Conservation (phyloP, 2,113 vertebrate species). For the Prietella phreatophila region DNA sequence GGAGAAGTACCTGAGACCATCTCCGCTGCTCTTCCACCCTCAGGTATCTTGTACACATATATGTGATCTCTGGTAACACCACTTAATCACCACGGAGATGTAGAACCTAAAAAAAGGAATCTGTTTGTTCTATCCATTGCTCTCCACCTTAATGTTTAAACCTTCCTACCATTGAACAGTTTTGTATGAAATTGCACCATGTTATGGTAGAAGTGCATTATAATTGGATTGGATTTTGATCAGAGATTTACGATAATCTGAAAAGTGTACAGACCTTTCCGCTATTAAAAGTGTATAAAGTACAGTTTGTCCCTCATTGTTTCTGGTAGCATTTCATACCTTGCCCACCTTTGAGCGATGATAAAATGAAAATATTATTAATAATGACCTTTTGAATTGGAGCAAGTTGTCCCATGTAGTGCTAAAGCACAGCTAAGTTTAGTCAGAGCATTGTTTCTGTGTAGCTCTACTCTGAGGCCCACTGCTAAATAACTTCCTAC, state of each 20-base stretch:
- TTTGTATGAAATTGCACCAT: constrained; percentile 20
- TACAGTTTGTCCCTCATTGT: constrained; percentile 67
- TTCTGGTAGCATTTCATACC: constrained; percentile 63
- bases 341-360: constrained; percentile 64
- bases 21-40: constrained; percentile 91
- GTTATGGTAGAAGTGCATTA: not conserved
- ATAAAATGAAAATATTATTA: constrained; percentile 76
- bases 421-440: constrained; percentile 84
- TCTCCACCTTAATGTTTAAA: constrained; percentile 2
- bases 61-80: not conserved
- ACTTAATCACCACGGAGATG: not conserved
- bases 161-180: not conserved
- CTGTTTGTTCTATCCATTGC: not conserved
- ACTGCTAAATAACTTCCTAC: constrained; percentile 86
- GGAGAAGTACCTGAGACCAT: constrained; percentile 94
- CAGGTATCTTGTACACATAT: constrained; percentile 78
- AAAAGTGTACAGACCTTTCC: constrained; percentile 9
- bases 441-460: constrained; percentile 84
- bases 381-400: constrained; percentile 71
- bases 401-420: constrained; percentile 64
- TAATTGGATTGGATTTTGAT: constrained; percentile 36
- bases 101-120: not conserved
- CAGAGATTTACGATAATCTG: constrained; percentile 26
- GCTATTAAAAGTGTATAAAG: constrained; percentile 20
- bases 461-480: constrained; percentile 65